A percentile compares a stretch with the other conserved stretches of the same genome.
Evolutionary conservation across 1,140 invertebrate species (phyloP).

Genomic region (Papilio glaucus): DNA sequence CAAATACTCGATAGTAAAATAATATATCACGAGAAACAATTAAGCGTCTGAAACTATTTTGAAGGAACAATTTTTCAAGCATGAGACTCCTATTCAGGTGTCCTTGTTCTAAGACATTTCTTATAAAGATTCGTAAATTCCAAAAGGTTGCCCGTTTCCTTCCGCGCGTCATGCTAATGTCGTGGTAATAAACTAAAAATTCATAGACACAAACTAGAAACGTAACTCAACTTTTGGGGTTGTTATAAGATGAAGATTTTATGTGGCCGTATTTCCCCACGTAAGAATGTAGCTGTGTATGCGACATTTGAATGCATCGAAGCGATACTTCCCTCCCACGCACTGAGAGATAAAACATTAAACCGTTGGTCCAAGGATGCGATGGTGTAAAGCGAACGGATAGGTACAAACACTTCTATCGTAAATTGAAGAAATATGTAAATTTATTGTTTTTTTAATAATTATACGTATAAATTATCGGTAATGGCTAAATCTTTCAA

Average conservation of each 20-base stretch:
- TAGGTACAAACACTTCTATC: background rate
- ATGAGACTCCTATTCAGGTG: background rate
- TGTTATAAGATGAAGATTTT: background rate
- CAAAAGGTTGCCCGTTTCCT: background rate
- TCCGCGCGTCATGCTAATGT: too few species aligned
- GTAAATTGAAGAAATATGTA: constrained; percentile 18
- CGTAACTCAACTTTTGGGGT: background rate
- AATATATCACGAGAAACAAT: background rate
- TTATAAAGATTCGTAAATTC: background rate
- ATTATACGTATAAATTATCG: background rate
- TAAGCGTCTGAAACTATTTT: background rate
- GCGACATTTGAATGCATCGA: constrained; percentile 1
- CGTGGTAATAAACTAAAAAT: background rate
- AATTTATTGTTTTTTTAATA: background rate
- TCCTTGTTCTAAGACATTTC: background rate
- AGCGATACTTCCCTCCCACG: constrained; percentile 2
- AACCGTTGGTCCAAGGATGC: background rate
- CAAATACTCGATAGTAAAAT: background rate
- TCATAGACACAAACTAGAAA: background rate
- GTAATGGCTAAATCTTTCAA: background rate
- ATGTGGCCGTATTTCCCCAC: constrained; percentile 9
- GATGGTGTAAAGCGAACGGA: background rate
- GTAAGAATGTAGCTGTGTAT: constrained; percentile 9
- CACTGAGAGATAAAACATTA: background rate
- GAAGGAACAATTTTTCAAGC: background rate